Evolutionary conservation across 2,888 invertebrate species (phyloP).

Genomic region (Troides aeacus): DNA sequence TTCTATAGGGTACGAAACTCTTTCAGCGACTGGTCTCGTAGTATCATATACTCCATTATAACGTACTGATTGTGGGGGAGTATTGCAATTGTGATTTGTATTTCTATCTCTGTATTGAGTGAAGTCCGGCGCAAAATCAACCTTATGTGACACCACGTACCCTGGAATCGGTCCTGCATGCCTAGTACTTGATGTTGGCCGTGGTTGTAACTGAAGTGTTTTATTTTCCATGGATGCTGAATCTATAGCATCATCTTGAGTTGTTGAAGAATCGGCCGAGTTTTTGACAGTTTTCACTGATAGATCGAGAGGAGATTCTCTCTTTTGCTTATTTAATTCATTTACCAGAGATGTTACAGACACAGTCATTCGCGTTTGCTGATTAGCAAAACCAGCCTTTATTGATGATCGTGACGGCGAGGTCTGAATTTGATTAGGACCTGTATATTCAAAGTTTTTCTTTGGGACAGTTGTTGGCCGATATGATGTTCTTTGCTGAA

Average conservation of each 20-base stretch:
- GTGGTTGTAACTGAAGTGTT: slow-evolving; percentile 53
- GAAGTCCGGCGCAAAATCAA: slow-evolving; percentile 89
- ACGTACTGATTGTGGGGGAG: slow-evolving; percentile 50
- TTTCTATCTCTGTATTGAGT: slow-evolving; percentile 70
- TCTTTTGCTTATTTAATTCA: slow-evolving; percentile 79
- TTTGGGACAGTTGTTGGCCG: slow-evolving; percentile 58
- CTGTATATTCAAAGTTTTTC: slow-evolving; percentile 58
- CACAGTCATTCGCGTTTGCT: slow-evolving; percentile 72
- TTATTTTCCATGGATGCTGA: slow-evolving; percentile 63
- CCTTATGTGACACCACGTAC: slow-evolving; percentile 82
- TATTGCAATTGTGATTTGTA: slow-evolving; percentile 46
- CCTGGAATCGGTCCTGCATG: slow-evolving; percentile 47
- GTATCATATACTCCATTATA: slow-evolving; percentile 64
- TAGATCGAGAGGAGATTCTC: slow-evolving; percentile 91
- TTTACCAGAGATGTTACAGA: slow-evolving; percentile 73
- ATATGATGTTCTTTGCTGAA: slow-evolving; percentile 54
- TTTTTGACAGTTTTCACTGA: slow-evolving; percentile 94
- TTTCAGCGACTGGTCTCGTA: slow-evolving; percentile 52
- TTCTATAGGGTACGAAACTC: slow-evolving; percentile 52
- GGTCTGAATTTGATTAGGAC: slow-evolving; percentile 57
- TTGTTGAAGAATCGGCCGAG: slow-evolving; percentile 93
- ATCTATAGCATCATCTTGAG: slow-evolving; percentile 82
- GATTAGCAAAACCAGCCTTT: slow-evolving; percentile 66
- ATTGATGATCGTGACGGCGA: slow-evolving; percentile 60
- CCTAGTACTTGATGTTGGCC: slow-evolving; percentile 55